Evolutionary conservation across 2,797 vertebrate genomes (phyloP).

Genomic region (Liasis olivaceus): DNA sequence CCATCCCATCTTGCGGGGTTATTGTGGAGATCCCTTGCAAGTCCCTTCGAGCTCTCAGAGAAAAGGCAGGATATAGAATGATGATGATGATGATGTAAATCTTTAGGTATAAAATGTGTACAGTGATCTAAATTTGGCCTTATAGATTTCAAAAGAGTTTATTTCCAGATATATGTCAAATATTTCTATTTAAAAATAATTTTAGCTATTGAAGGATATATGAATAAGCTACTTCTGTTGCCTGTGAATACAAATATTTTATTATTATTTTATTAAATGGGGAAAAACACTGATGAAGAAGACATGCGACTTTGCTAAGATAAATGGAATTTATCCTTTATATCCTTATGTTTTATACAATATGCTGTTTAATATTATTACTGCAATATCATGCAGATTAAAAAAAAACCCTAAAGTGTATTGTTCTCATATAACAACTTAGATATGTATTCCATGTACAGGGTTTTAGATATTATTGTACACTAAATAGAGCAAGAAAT

Average conservation of each 20-base stretch:
- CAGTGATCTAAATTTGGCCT: neutral
- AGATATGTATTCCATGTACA: conserved; percentile 20
- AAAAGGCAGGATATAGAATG: neutral
- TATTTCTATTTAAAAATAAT: neutral
- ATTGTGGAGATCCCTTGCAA: neutral
- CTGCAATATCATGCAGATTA: conserved; percentile 16
- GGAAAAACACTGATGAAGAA: neutral
- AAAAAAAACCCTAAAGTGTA: conserved; percentile 5
- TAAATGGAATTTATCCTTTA: conserved; percentile 26
- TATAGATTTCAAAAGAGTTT: neutral
- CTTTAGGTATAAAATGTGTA: neutral
- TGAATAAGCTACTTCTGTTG: conserved; percentile 1
- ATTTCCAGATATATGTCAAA: neutral
- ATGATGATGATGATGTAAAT: neutral
- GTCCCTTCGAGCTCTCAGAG: neutral
- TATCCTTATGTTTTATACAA: neutral
- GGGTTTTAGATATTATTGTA: conserved; percentile 29
- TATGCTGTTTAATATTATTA: conserved; percentile 32
- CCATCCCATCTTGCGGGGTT: neutral
- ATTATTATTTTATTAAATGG: neutral
- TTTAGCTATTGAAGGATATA: neutral
- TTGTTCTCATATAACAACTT: neutral
- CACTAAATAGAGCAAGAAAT: conserved; percentile 21
- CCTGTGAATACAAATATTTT: conserved; percentile 9
- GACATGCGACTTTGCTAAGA: neutral